Evolutionary conservation across 2,113 vertebrate genomes (phyloP).

Genomic region (Pagrus major): DNA sequence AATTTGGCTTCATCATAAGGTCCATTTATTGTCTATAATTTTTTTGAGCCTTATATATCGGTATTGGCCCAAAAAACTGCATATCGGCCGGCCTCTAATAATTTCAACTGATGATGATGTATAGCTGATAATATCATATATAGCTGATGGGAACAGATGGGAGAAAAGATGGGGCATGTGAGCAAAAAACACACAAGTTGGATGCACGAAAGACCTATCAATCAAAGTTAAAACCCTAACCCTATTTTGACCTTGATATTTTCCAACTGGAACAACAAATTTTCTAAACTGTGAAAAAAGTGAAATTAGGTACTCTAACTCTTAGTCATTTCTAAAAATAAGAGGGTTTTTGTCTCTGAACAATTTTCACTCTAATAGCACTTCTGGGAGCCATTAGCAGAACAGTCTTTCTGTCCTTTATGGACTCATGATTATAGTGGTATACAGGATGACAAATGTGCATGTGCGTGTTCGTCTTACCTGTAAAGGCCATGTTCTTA

Average conservation of each 20-base stretch:
- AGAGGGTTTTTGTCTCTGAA: not conserved
- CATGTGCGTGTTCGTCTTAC: constrained; percentile 71
- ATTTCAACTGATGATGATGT: no score
- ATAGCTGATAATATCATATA: no score
- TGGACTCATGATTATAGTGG: not conserved
- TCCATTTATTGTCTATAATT: no score
- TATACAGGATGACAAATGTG: not conserved
- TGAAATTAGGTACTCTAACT: not conserved
- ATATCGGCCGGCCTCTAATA: no score
- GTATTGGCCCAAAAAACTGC: no score
- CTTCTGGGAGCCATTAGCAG: not conserved
- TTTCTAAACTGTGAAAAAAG: not conserved
- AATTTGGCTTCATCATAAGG: no score
- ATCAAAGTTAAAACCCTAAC: not conserved
- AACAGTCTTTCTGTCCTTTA: not conserved
- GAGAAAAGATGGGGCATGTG: no score
- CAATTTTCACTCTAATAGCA: not conserved
- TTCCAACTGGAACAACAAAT: not conserved
- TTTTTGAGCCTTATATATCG: no score
- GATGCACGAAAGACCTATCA: not conserved
- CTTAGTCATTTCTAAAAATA: not conserved
- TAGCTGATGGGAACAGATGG: no score
- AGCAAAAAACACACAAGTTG: no score
- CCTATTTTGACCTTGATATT: not conserved
- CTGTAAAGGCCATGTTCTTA: constrained; percentile 98